Base-by-base conservation (phyloP, 2,113 vertebrate species). In the Prunella fulvescens region DNA sequence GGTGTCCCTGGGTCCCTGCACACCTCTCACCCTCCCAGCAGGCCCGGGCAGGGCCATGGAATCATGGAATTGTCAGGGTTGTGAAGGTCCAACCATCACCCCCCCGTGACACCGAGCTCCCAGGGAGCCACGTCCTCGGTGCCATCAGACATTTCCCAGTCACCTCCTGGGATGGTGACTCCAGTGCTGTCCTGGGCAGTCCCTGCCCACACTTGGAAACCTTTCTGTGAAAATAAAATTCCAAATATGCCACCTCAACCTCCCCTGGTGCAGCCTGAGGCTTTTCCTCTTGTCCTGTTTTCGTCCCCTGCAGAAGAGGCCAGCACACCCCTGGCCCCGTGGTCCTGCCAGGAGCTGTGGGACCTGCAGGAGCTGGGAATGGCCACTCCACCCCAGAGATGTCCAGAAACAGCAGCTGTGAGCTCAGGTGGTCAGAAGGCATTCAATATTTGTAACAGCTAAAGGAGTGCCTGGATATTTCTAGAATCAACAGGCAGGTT, bases 351-450 rank as follows among this genome's bases (percentile, higher is more conserved):
- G 56, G 29, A 35, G 19, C 7, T 42, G 56, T 19, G 39, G 57
- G 57, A 20, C 14, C 33, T 18, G 47, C 57, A 31, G 57, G 81
- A 45, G 22, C 7, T 3, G 4, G 56, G 39, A 72, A 42, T 25
- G 67, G 56, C 47, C 56, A 17, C 19, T 25, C 39, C 47, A 20
- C 47, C 35, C 2, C 56, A 44, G 33, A 65, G 48, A 2, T 16
- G 28, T 19, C 56, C 65, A 9, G 2, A 3, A 20, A 19, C 11
- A 37, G 5, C 3, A 0, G 12, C 4, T 14, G 4, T 0, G 14
- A 67, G 66, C 57, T 45, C 24, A 14, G 28, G 53, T 2, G 3
- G 19, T 9, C n/a, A 39, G 19, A 31, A 64, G 28, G 14, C 15
- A 4, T 37, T 14, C 23, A n/a, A 40, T 14, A 14, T 9, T 11